Evolutionary conservation across 2,888 invertebrate genomes (phyloP).

Genomic region (Deilephila elpenor): DNA sequence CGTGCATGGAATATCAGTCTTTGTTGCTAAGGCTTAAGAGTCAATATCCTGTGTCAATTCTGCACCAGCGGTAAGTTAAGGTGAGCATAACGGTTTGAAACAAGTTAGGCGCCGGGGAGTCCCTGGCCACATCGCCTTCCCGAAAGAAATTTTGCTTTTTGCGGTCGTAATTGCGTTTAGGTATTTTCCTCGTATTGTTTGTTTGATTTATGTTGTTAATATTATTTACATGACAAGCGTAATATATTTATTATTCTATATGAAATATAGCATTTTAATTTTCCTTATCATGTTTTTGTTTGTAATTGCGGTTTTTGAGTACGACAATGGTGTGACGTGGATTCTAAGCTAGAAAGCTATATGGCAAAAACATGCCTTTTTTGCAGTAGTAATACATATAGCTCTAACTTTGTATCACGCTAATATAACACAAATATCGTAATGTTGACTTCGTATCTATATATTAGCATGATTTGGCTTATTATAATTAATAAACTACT

Average conservation of each 20-base stretch:
- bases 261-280: neutral
- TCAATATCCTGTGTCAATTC: neutral
- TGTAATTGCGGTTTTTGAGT: too few species aligned
- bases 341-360: too few species aligned
- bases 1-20: neutral
- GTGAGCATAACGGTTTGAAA: slow-evolving; percentile 15
- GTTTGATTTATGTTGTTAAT: slow-evolving; percentile 8
- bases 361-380: too few species aligned
- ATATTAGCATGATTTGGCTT: too few species aligned
- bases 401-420: too few species aligned
- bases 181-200: slow-evolving; percentile 21
- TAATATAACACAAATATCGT: too few species aligned
- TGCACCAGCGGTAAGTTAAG: neutral
- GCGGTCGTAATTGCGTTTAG: neutral
- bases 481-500: too few species aligned
- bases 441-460: too few species aligned
- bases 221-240: neutral
- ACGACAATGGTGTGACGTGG: too few species aligned
- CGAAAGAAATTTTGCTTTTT: slow-evolving; percentile 13
- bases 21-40: neutral
- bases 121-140: slow-evolving; percentile 10
- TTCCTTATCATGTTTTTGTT: neutral
- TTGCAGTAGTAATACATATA: too few species aligned
- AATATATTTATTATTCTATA: neutral
- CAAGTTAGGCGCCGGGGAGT: slow-evolving; percentile 18